phyloP scores from a whole-genome alignment of 2,888 invertebrate genomes.

The Caenorhabditis sp. region DNA sequence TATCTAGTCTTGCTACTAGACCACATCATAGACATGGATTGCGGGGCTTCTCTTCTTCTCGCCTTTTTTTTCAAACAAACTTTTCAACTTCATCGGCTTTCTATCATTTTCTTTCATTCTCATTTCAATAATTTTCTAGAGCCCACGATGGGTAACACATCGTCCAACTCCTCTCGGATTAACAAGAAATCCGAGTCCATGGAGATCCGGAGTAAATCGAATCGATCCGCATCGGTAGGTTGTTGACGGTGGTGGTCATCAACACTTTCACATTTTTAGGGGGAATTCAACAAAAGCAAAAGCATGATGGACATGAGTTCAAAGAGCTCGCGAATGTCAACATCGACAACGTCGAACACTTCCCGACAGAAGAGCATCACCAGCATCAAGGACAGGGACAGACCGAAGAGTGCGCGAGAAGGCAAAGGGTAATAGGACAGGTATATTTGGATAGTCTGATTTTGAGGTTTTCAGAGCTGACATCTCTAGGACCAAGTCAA shows the following conservation, averaged over 20 bases:
- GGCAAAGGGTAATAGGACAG: conserved; percentile 33
- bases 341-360: conserved; percentile 51
- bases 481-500: conserved; percentile 70
- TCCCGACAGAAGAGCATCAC: conserved; percentile 66
- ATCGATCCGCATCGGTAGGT: conserved; percentile 36
- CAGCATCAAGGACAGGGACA: conserved; percentile 60
- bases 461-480: conserved; percentile 44
- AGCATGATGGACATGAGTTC: conserved; percentile 69
- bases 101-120: background rate
- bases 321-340: conserved; percentile 47
- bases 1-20: background rate
- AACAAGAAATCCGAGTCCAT: conserved; percentile 65
- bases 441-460: background rate
- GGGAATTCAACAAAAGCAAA: conserved; percentile 65
- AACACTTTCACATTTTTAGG: conserved; percentile 35
- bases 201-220: conserved; percentile 61
- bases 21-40: conserved; percentile 25
- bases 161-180: conserved; percentile 63
- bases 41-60: conserved; percentile 36
- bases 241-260: background rate
- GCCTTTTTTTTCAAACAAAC: background rate
- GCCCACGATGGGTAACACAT: conserved; percentile 63
- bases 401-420: conserved; percentile 62
- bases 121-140: background rate
- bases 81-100: conserved; percentile 12